Base-by-base conservation (phyloP, 2,113 vertebrate genomes). In the Mesoclemmys tuberculata region DNA sequence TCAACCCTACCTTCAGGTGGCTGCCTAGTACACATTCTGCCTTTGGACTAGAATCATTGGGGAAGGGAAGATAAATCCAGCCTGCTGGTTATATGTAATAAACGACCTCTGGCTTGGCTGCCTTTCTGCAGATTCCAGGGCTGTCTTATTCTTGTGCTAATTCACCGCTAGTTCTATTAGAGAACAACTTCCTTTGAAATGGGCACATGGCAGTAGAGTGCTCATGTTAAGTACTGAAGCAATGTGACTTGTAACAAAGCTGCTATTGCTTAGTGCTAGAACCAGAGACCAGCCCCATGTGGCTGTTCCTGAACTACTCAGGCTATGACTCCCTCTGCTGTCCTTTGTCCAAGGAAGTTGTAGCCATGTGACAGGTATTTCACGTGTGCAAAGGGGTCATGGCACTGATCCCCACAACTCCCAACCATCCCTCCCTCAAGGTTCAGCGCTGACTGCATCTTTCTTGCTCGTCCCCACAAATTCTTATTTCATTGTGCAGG, bases 131-230 rank as follows among this genome's bases (percentile, higher is more conserved):
- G 21, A 1, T 54, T 1, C 1, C 2, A 2, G 35, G 10, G 35
- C 81, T 82, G 26, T 10, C 16, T 0, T 1, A 0, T 61, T 68
- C n/a, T 3, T 0, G 0, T 2, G n/a, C 1, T 2, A 56, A 49
- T n/a, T 54, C 19, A 3, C 18, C 21, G 27, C 38, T 3, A 19
- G 44, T 75, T 9, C 5, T 19, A 0, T 2, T 5, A 3, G 11
- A 4, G 18, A 1, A 44, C 29, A 1, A 3, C 4, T 3, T 86
- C 31, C 52, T 19, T 48, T 41, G 5, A 4, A 3, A 64, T 1
- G 46, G 41, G 2, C 12, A 74, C 51, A 0, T 26, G 77, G 85
- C 79, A 35, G 38, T 19, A 1, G 1, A 31, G 5, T 8, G 79
- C 4, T 24, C 5, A 2, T 0, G 54, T 55, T 0, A 24, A 55